Conservation (phyloP, 2,797 vertebrate species). For the Apogon talboti region DNA sequence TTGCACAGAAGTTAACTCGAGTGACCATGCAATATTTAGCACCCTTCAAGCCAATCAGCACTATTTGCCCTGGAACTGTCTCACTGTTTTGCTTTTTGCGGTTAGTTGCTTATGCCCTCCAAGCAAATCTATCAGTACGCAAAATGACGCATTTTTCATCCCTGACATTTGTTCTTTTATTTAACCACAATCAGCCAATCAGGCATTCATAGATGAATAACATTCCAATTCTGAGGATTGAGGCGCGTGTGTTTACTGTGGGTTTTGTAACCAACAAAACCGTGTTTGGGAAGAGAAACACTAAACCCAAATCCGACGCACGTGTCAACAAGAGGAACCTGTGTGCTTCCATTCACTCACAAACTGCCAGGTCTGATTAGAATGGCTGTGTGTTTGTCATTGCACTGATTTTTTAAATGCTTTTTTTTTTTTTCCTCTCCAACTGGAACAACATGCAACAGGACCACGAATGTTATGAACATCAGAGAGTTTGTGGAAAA, state of each 20-base stretch:
- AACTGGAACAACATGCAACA: slow-evolving; percentile 21
- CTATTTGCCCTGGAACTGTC: slow-evolving; percentile 59
- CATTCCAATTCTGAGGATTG: slow-evolving; percentile 41
- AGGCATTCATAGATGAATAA: slow-evolving; percentile 43
- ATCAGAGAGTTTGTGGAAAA: slow-evolving; percentile 35
- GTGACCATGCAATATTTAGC: slow-evolving; percentile 62
- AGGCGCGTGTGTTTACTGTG: slow-evolving; percentile 36
- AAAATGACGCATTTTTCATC: slow-evolving; percentile 52
- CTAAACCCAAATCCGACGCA: slow-evolving; percentile 16
- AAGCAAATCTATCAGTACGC: slow-evolving; percentile 67
- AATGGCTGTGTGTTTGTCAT: slow-evolving; percentile 32
- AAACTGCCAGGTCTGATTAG: slow-evolving; percentile 39
- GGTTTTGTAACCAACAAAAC: slow-evolving; percentile 48
- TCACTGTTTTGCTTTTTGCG: slow-evolving; percentile 56
- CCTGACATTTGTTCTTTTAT: slow-evolving; percentile 62
- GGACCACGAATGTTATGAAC: slow-evolving; percentile 26
- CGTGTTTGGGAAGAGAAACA: slow-evolving; percentile 32
- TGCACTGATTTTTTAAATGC: slow-evolving; percentile 2
- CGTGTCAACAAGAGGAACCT: slow-evolving; percentile 40
- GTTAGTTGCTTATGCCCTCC: slow-evolving; percentile 60
- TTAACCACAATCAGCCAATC: slow-evolving; percentile 60
- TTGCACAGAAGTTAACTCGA: slow-evolving; percentile 36
- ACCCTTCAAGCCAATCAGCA: slow-evolving; percentile 53
- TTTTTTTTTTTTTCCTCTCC: slow-evolving; percentile 26
- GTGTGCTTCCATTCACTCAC: slow-evolving; percentile 19